Base-by-base conservation (phyloP, 1,140 invertebrate species). In the Micrasema minimum region DNA sequence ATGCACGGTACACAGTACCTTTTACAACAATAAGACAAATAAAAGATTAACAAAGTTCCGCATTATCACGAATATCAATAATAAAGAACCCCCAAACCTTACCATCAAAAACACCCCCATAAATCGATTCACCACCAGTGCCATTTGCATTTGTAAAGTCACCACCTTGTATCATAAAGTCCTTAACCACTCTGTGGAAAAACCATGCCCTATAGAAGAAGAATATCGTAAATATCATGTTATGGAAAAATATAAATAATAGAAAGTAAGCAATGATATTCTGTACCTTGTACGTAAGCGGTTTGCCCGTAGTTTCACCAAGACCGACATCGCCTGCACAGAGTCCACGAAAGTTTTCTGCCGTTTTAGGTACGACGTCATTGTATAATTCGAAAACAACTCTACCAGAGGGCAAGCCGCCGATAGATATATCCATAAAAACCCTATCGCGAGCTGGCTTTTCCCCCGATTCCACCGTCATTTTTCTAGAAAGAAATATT, bases 361-460 rank as follows among this genome's bases (percentile, higher is more conserved):
- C 93, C 0, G 96, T 98, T 81, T 95, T 95, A 1, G 97, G 97
- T 51, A 93, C 95, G 57, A 93, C 88, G 85, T 99, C 95, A 72
- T 90, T 91, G 84, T 93, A 99, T 0, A 99, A 83, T 80, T 99
- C 96, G 79, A 99, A 97, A 23, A 97, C 92, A 78, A 99, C 92
- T 66, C 96, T 87, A 9, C 97, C 97, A 59, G 91, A 91, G 69
- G 88, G 87, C 66, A 96, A 84, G 2, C 92, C 94, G 50, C 95
- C 96, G 68, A 99, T 94, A 61, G 92, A 90, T 37, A 99, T 90
- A 79, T 99, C 97, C 84, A 99, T 96, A 81, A 93, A 98, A 71
- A 91, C 91, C 72, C 91, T 85, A 65, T 87, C 85, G 38, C 90
- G 35, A 11, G 46, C 14, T 22, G 46, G 45, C 38, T 71, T 69